Conservation (phyloP, 92 coral and sea anemone species). For the Micromussa lordhowensis region DNA sequence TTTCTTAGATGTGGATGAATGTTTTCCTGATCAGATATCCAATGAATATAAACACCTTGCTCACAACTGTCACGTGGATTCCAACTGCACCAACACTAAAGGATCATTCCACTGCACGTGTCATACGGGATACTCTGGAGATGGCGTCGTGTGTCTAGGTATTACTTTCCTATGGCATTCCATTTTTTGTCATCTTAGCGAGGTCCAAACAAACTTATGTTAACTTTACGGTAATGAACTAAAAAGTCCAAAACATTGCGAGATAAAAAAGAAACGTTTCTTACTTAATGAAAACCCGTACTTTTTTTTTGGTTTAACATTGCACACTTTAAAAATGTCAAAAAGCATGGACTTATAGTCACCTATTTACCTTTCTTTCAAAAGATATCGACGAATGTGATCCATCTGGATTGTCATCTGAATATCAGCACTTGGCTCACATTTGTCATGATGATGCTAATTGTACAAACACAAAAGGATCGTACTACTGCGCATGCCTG, state of each 20-base stretch:
- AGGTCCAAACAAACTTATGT: no score
- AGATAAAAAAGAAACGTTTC: no score
- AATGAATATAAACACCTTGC: not conserved
- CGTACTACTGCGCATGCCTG: conserved; percentile 69
- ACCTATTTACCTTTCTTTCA: not conserved
- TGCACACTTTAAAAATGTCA: not conserved
- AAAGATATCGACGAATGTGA: conserved; percentile 65
- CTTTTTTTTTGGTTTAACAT: no score
- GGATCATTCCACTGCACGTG: conserved; percentile 90
- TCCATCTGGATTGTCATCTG: conserved; percentile 32
- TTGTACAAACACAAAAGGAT: conserved; percentile 76
- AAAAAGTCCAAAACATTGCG: not conserved
- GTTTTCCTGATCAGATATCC: conserved; percentile 11
- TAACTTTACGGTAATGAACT: no score
- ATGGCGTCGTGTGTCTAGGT: conserved; percentile 55
- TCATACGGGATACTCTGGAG: conserved; percentile 81
- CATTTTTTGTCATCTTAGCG: not conserved
- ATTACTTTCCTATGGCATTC: not conserved
- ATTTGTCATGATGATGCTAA: conserved; percentile 71
- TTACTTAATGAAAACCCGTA: not conserved
- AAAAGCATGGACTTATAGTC: not conserved
- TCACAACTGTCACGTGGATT: conserved; percentile 59
- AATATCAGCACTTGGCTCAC: conserved; percentile 59
- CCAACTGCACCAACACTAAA: conserved; percentile 83
- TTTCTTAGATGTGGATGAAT: conserved; percentile 10